Base-by-base conservation (phyloP, 64 coral and sea anemone species). In the Montipora cactus region DNA sequence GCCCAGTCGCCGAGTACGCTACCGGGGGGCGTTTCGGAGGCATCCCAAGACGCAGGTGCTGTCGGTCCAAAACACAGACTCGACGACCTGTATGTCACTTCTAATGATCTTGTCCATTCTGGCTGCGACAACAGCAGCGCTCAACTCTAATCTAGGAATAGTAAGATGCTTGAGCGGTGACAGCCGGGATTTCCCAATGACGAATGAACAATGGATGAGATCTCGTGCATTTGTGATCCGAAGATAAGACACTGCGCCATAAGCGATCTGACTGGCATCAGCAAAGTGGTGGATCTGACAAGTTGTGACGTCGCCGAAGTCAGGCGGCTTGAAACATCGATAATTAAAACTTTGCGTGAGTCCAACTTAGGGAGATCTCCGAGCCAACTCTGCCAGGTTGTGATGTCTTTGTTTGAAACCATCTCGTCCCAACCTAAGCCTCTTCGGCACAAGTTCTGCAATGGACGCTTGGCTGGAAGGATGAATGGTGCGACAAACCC, bases 261-360 rank as follows among this genome's bases (percentile, higher is more conserved):
- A 92, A 47, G 70, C 81, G 9, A 23, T 13, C 71, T 83, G 91
- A 2, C 20, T 58, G 4, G 77, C 77, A 49, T 91, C 90, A 7
- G 90, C 46, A 21, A 91, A 91, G 19, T 91, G 61, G 57, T 91
- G 90, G 1, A 83, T 49, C 48, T 83, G 67, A 19, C 64, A 45
- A 4, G 90, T 46, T 11, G 69, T 62, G 19, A 81, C 14, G 59
- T 44, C 13, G 37, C 88, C 88, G 49, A 90, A 90, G 55, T 47
- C 23, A 7, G 5, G 2, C 3, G 59, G 77, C 45, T 80, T 90
- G 45, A 81, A 80, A 51, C 77, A 80, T 28, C 16, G 76, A 5
- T 90, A 8, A 23, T n/a, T n/a, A n/a, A n/a, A n/a, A 90, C 61
- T 4, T 3, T 67, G 1, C 71, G 59, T 8, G 16, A 59, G 5